A percentile compares a stretch with the other conserved stretches of the same genome.
Evolutionary conservation across 1,140 invertebrate species (phyloP).

Genomic region (Pinna nobilis): DNA sequence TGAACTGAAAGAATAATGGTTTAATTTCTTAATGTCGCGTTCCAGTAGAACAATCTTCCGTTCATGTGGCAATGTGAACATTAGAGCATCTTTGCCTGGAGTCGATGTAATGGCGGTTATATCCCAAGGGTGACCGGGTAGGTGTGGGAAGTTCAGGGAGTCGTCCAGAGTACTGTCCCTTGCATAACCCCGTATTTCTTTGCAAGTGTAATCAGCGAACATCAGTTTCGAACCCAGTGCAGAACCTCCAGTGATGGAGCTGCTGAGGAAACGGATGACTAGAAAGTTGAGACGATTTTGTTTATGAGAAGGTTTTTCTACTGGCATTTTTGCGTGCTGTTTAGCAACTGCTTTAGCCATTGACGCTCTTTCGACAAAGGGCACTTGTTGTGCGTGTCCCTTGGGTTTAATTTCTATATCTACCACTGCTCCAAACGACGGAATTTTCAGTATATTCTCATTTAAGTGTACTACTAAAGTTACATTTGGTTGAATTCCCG

Average conservation of each 20-base stretch:
- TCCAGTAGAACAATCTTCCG: slow-evolving; percentile 1
- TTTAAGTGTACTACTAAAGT: background rate
- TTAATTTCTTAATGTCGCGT: background rate
- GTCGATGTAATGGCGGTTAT: slow-evolving; percentile 9
- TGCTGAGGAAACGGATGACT: slow-evolving; percentile 26
- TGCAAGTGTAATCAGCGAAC: slow-evolving; percentile 18
- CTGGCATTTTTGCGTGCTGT: slow-evolving; percentile 15
- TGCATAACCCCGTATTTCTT: slow-evolving; percentile 30
- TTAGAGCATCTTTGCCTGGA: background rate
- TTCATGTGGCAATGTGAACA: slow-evolving; percentile 16
- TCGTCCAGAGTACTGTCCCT: slow-evolving; percentile 10
- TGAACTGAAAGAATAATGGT: slow-evolving; percentile 4
- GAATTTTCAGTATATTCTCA: background rate
- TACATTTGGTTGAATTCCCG: background rate
- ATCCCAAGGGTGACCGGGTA: slow-evolving; percentile 19
- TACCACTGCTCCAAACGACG: slow-evolving; percentile 2
- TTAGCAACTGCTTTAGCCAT: too few relatives aligned
- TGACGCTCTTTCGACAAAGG: too few relatives aligned
- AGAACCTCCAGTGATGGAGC: slow-evolving; percentile 25
- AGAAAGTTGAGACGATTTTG: slow-evolving; percentile 23
- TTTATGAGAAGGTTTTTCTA: background rate
- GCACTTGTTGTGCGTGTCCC: background rate
- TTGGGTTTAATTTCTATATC: slow-evolving; percentile 7
- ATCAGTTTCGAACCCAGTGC: background rate
- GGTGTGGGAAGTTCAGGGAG: background rate